These are phyloP conservation scores for Periophthalmus magnuspinnatus DNA, from an alignment of 2,797 vertebrate species.

Conservation along the genomic window DNA sequence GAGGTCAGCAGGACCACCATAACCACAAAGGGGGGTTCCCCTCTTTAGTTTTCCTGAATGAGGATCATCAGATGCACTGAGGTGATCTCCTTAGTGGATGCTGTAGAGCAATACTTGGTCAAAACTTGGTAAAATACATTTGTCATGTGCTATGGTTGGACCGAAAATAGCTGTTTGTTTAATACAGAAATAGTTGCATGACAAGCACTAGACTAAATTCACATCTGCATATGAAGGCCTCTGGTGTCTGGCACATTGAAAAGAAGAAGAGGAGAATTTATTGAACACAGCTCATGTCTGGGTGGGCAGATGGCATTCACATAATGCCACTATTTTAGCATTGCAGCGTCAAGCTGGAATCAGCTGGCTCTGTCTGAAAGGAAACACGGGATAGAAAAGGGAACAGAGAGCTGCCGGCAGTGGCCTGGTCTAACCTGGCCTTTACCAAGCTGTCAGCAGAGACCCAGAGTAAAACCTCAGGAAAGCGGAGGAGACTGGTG, in stretches of 20 bases:
- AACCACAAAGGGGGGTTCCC: conserved; percentile 23
- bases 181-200: conserved; percentile 25
- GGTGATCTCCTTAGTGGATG: conserved; percentile 42
- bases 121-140: conserved; percentile 37
- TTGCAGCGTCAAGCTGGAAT: conserved; percentile 55
- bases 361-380: conserved; percentile 65
- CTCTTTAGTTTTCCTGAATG: not conserved
- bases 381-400: conserved; percentile 27
- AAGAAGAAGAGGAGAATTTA: conserved; percentile 52
- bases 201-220: conserved; percentile 50
- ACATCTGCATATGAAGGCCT: conserved; percentile 58
- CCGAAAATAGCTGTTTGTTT: conserved; percentile 25
- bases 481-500: conserved; percentile 27
- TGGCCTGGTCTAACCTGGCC: conserved; percentile 46
- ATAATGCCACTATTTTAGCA: conserved; percentile 67
- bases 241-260: conserved; percentile 53
- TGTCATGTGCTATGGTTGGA: conserved; percentile 42
- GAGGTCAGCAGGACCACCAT: conserved; percentile 53
- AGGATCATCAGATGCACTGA: conserved; percentile 6
- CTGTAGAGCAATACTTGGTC: conserved; percentile 46
- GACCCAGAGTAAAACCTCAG: conserved; percentile 50
- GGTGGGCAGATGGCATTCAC: conserved; percentile 77
- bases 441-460: conserved; percentile 44
- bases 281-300: conserved; percentile 77
- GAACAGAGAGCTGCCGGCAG: conserved; percentile 42